phyloP scores from a whole-genome alignment of 2,113 vertebrate species.

The Ancistrus triradiatus region DNA sequence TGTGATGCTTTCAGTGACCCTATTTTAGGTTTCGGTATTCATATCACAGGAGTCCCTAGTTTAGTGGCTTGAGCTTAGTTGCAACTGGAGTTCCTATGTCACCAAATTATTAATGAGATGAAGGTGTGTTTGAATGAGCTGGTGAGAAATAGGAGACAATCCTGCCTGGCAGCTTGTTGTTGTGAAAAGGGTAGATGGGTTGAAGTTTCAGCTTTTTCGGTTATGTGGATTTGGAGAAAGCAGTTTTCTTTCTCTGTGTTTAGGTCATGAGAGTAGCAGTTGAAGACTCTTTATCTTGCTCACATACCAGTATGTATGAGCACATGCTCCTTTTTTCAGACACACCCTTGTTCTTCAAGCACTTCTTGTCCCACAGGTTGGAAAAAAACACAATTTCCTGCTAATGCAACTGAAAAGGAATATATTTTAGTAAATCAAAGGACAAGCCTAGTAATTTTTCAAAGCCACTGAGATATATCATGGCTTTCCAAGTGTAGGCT shows the following conservation, averaged over 20 bases:
- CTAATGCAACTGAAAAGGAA: background rate
- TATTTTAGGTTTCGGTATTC: too few species aligned
- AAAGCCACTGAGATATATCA: background rate
- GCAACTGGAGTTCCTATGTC: too few species aligned
- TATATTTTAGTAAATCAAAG: background rate
- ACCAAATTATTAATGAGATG: slow-evolving; percentile 9
- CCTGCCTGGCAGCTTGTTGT: background rate
- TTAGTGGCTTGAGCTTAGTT: too few species aligned
- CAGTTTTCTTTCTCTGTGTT: background rate
- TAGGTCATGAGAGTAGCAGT: background rate
- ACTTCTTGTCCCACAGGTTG: slow-evolving; percentile 33
- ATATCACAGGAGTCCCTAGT: too few species aligned
- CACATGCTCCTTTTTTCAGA: background rate
- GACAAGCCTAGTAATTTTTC: background rate
- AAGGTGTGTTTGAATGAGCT: background rate
- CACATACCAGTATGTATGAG: background rate
- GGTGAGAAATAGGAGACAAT: slow-evolving; percentile 11
- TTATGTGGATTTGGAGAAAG: background rate
- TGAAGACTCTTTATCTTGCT: background rate
- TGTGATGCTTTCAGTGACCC: too few species aligned
- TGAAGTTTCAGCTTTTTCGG: background rate
- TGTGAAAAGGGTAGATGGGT: slow-evolving; percentile 9
- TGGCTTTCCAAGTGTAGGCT: background rate
- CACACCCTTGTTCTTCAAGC: slow-evolving; percentile 35
- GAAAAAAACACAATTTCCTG: background rate